phyloP scores from a whole-genome alignment of 2,888 invertebrate genomes.

The Magallana nippona region DNA sequence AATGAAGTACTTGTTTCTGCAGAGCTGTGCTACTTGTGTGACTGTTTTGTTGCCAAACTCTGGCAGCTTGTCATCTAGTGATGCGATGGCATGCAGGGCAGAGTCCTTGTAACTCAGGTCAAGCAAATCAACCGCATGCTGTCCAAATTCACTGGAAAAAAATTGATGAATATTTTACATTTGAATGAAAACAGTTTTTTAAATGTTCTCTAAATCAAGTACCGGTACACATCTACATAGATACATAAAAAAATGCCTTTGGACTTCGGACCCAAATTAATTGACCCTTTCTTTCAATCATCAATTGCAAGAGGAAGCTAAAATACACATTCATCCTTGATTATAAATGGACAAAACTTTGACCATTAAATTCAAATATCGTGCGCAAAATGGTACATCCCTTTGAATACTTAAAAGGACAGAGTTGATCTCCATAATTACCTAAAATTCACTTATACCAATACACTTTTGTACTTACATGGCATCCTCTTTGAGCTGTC shows the following conservation, averaged over 20 bases:
- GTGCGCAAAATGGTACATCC: too few species aligned
- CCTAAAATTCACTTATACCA: background rate
- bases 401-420: too few species aligned
- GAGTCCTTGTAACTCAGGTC: slow-evolving; percentile 75
- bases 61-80: slow-evolving; percentile 75
- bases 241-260: too few species aligned
- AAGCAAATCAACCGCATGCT: slow-evolving; percentile 76
- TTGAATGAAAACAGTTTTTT: too few species aligned
- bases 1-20: slow-evolving; percentile 79
- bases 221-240: too few species aligned
- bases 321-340: too few species aligned
- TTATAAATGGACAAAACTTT: too few species aligned
- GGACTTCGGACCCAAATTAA: too few species aligned
- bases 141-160: slow-evolving; percentile 74
- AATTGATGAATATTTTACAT: background rate
- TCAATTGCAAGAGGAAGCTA: too few species aligned
- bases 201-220: too few species aligned
- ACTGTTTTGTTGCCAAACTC: slow-evolving; percentile 79
- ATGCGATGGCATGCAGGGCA: slow-evolving; percentile 74
- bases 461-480: slow-evolving; percentile 61
- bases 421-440: background rate
- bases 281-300: too few species aligned
- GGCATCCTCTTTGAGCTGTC: slow-evolving; percentile 63
- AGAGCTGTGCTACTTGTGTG: slow-evolving; percentile 79
- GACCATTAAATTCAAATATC: too few species aligned